These are phyloP conservation scores for Argya squamiceps DNA, from an alignment of 2,797 vertebrate species.

Conservation along the genomic window DNA sequence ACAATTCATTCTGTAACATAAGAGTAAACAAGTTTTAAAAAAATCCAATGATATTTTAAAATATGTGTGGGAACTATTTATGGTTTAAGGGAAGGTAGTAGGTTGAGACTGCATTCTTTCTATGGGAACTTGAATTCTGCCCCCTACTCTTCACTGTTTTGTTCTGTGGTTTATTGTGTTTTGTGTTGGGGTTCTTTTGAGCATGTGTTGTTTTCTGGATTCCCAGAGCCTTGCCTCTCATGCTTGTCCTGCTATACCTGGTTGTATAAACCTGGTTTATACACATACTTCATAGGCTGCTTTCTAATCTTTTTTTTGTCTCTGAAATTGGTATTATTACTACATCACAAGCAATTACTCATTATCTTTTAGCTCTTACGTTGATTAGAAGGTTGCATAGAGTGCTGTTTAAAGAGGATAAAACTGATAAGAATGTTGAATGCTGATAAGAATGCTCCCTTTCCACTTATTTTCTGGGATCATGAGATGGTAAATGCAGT, in stretches of 20 bases:
- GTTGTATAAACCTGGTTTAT: background rate
- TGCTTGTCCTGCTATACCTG: background rate
- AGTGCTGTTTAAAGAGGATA: background rate
- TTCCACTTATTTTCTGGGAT: background rate
- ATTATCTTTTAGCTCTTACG: background rate
- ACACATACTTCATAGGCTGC: background rate
- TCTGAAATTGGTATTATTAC: background rate
- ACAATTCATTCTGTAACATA: background rate
- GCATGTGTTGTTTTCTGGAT: background rate
- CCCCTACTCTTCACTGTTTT: background rate
- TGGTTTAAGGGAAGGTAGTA: background rate
- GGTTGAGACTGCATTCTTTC: background rate
- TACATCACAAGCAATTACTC: background rate
- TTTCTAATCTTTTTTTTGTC: background rate
- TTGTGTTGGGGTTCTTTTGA: background rate
- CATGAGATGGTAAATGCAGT: background rate
- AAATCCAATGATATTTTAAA: background rate
- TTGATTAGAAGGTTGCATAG: background rate
- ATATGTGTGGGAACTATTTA: background rate
- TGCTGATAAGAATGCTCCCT: background rate
- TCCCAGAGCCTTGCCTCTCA: background rate
- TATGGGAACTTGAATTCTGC: background rate
- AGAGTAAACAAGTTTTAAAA: background rate
- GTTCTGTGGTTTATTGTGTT: rapidly evolving
- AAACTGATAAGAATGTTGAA: background rate